Conservation (phyloP, 2,113 vertebrate species). For the Thalassarche chlororhynchos region DNA sequence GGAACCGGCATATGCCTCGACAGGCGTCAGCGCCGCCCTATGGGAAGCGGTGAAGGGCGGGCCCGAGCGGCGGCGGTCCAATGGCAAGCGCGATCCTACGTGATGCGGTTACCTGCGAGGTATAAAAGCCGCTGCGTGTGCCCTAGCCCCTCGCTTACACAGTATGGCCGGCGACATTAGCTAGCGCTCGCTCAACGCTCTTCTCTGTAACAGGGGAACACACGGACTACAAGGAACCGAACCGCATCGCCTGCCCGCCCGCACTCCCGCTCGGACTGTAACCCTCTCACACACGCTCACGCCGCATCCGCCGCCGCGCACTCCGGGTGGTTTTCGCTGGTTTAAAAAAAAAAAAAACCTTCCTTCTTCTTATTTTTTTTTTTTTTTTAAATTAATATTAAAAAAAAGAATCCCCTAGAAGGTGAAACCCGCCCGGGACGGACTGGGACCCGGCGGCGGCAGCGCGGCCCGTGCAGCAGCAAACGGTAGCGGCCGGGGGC, state of each 20-base stretch:
- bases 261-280: constrained; percentile 57
- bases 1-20: neutral
- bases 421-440: constrained; percentile 51
- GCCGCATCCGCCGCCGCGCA: constrained; percentile 45
- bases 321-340: constrained; percentile 67
- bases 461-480: constrained; percentile 58
- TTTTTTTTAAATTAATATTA: constrained; percentile 51
- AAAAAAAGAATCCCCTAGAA: constrained; percentile 45
- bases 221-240: constrained; percentile 88
- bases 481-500: constrained; percentile 66
- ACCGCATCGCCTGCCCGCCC: constrained; percentile 74
- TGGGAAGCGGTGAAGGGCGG: neutral
- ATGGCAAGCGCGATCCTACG: neutral
- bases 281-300: constrained; percentile 42
- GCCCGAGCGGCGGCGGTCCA: neutral
- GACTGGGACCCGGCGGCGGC: constrained; percentile 38
- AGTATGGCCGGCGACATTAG: constrained; percentile 99
- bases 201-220: constrained; percentile 98
- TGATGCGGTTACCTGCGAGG: neutral
- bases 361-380: neutral
- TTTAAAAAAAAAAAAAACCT: neutral
- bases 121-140: constrained; percentile 78
- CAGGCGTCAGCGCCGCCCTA: neutral
- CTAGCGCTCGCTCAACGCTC: constrained; percentile 95
- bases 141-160: constrained; percentile 83